Evolutionary conservation across 2,113 vertebrate species (phyloP).

Genomic region (Thamnophis sirtalis): DNA sequence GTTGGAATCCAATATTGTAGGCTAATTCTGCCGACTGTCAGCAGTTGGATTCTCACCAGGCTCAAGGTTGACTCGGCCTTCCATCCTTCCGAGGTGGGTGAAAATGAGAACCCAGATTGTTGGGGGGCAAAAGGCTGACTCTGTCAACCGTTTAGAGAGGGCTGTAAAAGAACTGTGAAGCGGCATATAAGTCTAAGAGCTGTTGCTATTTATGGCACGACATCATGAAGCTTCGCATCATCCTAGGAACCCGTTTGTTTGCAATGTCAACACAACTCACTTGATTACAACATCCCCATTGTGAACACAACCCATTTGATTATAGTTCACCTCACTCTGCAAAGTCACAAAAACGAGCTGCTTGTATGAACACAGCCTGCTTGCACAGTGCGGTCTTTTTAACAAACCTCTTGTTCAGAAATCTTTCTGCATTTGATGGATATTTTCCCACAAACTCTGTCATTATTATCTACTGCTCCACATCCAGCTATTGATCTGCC

Average conservation of each 20-base stretch:
- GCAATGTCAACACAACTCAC: neutral
- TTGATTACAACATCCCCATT: neutral
- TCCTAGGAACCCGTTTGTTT: neutral
- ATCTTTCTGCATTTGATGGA: neutral
- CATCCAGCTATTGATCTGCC: neutral
- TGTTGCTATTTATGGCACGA: no score
- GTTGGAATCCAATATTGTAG: no score
- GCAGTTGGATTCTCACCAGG: no score
- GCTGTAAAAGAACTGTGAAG: no score
- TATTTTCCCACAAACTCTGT: neutral
- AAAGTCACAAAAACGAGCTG: neutral
- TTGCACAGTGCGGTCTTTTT: neutral
- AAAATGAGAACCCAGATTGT: no score
- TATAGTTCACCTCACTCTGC: neutral
- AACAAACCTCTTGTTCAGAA: neutral
- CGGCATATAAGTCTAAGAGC: no score
- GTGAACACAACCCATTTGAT: neutral
- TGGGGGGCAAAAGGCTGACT: no score
- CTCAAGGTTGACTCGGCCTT: no score
- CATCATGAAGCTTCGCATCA: neutral
- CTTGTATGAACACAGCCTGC: neutral
- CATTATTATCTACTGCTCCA: neutral
- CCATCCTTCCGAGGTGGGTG: no score
- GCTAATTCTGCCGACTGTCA: no score
- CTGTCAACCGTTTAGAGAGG: no score